These are phyloP conservation scores for Neoniphon sammara DNA, from an alignment of 2,797 vertebrate species.

Conservation along the genomic window DNA sequence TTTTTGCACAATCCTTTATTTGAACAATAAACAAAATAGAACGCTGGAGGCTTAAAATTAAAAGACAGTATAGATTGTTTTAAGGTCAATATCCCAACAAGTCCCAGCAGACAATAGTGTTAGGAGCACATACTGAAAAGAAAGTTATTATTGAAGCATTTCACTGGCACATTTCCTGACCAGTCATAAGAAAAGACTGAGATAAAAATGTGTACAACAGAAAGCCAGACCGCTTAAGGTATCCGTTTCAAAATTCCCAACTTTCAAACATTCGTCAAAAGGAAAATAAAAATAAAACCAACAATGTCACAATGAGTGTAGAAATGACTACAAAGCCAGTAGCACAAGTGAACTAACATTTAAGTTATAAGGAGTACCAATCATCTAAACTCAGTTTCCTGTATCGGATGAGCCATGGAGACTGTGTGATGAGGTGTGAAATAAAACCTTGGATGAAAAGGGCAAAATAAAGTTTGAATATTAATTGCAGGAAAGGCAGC, in stretches of 20 bases:
- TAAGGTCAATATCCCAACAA: constrained; percentile 77
- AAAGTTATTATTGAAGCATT: constrained; percentile 76
- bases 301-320: constrained; percentile 70
- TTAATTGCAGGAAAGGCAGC: constrained; percentile 60
- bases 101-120: constrained; percentile 82
- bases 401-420: constrained; percentile 42
- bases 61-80: constrained; percentile 80
- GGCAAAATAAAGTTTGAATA: constrained; percentile 53
- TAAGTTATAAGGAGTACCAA: constrained; percentile 32
- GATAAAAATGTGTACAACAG: constrained; percentile 72
- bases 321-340: constrained; percentile 68
- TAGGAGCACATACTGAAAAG: constrained; percentile 81
- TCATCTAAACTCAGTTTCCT: constrained; percentile 38
- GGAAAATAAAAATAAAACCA: constrained; percentile 50
- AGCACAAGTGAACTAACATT: constrained; percentile 64
- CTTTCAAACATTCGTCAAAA: constrained; percentile 62
- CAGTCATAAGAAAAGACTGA: constrained; percentile 60
- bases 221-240: constrained; percentile 66
- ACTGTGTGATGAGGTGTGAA: constrained; percentile 34
- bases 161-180: constrained; percentile 79
- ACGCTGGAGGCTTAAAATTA: constrained; percentile 81
- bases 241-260: constrained; percentile 65
- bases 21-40: constrained; percentile 83
- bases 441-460: constrained; percentile 53
- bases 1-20: constrained; percentile 86